Percentiles rank a stretch among this genome's conserved stretches.
These are phyloP conservation scores for Cheilosia vernalis DNA, from an alignment of 2,888 invertebrate genomes.

Conservation along the genomic window DNA sequence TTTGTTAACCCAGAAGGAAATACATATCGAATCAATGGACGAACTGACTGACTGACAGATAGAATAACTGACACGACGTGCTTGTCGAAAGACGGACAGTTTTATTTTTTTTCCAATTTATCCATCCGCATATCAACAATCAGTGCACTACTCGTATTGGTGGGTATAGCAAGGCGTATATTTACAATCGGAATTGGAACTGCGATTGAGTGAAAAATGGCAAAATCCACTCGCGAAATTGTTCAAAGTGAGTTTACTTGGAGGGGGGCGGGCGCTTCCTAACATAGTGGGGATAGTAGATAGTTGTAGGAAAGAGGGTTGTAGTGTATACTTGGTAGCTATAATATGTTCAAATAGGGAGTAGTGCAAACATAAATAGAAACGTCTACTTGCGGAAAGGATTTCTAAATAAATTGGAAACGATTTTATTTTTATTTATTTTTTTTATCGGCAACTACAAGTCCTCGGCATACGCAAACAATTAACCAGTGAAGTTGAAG, in stretches of 20 bases:
- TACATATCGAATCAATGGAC: conserved; percentile 71
- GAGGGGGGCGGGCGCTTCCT: no score
- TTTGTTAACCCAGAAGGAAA: conserved; percentile 65
- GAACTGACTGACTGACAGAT: conserved; percentile 71
- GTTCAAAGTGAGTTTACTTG: conserved; percentile 63
- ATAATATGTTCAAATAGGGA: no score
- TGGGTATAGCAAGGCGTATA: conserved; percentile 18
- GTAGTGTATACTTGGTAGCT: no score
- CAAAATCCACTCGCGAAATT: conserved; percentile 72
- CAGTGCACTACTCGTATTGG: conserved; percentile 28
- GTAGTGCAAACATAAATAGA: no score
- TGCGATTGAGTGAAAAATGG: conserved; percentile 73
- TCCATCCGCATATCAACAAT: conserved; percentile 67
- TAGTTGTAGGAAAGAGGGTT: no score
- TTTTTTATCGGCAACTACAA: no score
- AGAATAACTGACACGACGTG: conserved; percentile 70
- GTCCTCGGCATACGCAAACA: no score
- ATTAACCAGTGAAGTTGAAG: no score
- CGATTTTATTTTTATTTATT: no score
- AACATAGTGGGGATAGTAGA: no score
- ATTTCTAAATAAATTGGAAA: no score
- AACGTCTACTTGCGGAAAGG: no score
- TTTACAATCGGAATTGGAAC: conserved; percentile 72
- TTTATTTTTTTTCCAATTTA: conserved; percentile 34
- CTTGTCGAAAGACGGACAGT: conserved; percentile 44